Evolutionary conservation across 1,140 invertebrate species (phyloP).

Genomic region (Nasonia vitripennis): DNA sequence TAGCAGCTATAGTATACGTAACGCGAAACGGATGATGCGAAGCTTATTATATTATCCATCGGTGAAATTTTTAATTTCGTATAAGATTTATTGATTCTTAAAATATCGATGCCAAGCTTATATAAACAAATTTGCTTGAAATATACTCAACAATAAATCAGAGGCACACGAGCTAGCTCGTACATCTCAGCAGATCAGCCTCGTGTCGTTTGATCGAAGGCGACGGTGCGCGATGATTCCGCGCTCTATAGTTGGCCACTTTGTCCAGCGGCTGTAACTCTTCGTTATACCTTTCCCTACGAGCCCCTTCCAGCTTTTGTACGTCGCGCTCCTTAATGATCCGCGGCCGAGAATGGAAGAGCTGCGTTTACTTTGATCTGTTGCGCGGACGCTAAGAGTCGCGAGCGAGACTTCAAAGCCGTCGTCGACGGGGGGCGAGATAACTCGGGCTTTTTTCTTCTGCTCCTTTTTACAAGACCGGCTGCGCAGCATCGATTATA

Average conservation of each 20-base stretch:
- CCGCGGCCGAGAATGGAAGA: slow-evolving; percentile 26
- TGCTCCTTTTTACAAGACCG: neutral
- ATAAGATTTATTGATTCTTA: no score
- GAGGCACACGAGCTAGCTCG: neutral
- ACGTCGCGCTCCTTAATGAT: neutral
- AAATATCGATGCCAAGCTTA: no score
- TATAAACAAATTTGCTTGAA: no score
- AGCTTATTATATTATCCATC: no score
- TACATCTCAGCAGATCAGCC: neutral
- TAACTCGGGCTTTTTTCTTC: neutral
- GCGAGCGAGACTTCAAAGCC: slow-evolving; percentile 33
- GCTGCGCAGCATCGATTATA: slow-evolving; percentile 1
- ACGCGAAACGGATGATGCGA: no score
- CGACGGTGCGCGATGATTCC: slow-evolving; percentile 45
- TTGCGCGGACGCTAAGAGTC: neutral
- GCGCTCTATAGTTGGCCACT: slow-evolving; percentile 10
- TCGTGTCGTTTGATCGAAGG: slow-evolving; percentile 19
- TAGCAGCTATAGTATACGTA: neutral
- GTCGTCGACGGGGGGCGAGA: neutral
- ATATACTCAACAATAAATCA: neutral
- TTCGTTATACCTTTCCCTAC: neutral
- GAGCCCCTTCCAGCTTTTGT: neutral
- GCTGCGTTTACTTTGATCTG: slow-evolving; percentile 34
- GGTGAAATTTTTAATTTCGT: no score
- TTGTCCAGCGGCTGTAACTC: neutral